phyloP scores from a whole-genome alignment of 1,140 invertebrate species.

The Thrips palmi region DNA sequence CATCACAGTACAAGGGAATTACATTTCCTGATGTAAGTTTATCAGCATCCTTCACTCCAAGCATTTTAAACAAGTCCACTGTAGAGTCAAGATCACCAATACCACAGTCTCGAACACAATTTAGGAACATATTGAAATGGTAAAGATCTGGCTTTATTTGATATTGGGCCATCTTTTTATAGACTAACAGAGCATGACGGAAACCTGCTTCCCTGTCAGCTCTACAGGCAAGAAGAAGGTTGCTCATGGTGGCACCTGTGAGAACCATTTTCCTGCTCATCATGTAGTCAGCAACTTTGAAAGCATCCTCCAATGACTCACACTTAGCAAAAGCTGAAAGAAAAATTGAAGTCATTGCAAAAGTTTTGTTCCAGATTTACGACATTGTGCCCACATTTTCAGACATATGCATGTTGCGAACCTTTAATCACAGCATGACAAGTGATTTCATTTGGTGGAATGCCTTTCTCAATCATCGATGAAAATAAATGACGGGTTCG shows the following conservation, averaged over 20 bases:
- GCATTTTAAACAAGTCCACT: conserved; percentile 23
- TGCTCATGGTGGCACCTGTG: conserved; percentile 51
- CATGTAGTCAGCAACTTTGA: conserved; percentile 72
- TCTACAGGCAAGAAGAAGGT: conserved; percentile 66
- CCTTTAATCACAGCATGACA: conserved; percentile 78
- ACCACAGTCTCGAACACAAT: conserved; percentile 57
- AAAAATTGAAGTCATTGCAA: conserved; percentile 10
- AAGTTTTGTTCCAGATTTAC: too few relatives aligned
- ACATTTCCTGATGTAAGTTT: conserved; percentile 4
- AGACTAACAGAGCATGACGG: conserved; percentile 47
- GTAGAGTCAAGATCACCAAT: conserved; percentile 44
- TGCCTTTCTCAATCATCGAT: conserved; percentile 44
- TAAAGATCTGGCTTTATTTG: conserved; percentile 45
- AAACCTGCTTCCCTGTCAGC: conserved; percentile 60
- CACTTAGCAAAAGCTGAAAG: conserved; percentile 56
- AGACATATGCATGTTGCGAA: conserved; percentile 15
- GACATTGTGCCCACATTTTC: too few relatives aligned
- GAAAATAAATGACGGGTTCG: conserved; percentile 42
- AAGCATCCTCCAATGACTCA: conserved; percentile 54
- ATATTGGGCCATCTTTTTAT: conserved; percentile 35
- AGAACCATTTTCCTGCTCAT: conserved; percentile 37
- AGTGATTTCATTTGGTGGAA: conserved; percentile 50
- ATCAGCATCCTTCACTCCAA: neutral
- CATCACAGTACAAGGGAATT: neutral
- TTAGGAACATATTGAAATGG: conserved; percentile 64